Evolutionary conservation across 1,140 invertebrate genomes (phyloP).

Genomic region (Sogatella furcifera): DNA sequence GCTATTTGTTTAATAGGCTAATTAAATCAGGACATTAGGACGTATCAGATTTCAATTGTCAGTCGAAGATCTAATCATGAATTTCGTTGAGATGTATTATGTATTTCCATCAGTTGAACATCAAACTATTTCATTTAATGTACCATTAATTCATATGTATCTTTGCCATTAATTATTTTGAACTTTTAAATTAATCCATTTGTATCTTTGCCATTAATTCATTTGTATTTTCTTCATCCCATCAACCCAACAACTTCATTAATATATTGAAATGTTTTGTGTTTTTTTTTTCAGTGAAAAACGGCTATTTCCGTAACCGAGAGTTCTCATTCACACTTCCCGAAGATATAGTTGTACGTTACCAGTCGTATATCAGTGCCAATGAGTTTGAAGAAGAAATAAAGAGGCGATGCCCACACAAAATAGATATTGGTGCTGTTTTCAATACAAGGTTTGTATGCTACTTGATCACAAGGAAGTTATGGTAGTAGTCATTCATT

Average conservation of each 20-base stretch:
- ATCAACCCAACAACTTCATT: too few species aligned
- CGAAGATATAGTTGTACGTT: conserved; percentile 90
- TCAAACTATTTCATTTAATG: not conserved
- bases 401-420: conserved; percentile 66
- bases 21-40: too few species aligned
- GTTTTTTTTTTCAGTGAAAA: conserved; percentile 41
- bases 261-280: too few species aligned
- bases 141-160: too few species aligned
- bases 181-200: too few species aligned
- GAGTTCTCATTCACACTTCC: conserved; percentile 94
- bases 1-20: too few species aligned
- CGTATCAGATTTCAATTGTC: too few species aligned
- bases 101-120: too few species aligned
- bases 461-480: too few species aligned
- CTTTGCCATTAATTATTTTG: too few species aligned
- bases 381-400: conserved; percentile 75
- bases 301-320: conserved; percentile 61
- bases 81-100: not conserved
- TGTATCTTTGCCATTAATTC: too few species aligned
- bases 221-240: conserved; percentile 11
- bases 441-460: conserved; percentile 61
- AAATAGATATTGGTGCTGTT: conserved; percentile 95
- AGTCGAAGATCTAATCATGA: not conserved
- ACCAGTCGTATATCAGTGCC: conserved; percentile 71
- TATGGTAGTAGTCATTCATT: too few species aligned